Percentiles rank a stretch among this genome's conserved stretches.
Conservation (phyloP, 2,888 invertebrate genomes). For the Caenorhabditis drosophilae region DNA sequence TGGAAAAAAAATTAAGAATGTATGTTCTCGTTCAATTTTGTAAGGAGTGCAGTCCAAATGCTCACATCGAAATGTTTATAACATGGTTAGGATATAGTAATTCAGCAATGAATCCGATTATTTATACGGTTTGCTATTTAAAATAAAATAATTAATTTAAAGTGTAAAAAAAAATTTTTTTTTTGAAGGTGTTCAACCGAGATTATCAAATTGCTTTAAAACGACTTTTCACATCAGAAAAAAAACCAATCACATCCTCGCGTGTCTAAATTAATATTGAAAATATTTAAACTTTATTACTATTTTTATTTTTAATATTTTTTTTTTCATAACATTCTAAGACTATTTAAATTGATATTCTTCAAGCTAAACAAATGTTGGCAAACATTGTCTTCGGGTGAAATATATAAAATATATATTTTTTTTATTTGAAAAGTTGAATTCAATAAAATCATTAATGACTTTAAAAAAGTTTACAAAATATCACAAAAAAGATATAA, state of each 20-base stretch:
- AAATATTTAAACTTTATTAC: no score
- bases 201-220: conserved; percentile 69
- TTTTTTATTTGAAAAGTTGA: no score
- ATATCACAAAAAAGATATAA: no score
- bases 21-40: conserved; percentile 68
- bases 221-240: conserved; percentile 60
- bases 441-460: no score
- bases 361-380: no score
- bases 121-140: conserved; percentile 69
- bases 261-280: conserved; percentile 28
- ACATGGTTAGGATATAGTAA: conserved; percentile 68
- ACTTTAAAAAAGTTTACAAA: no score
- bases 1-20: conserved; percentile 55
- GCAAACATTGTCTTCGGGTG: no score
- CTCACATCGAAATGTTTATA: conserved; percentile 69
- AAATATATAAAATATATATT: no score
- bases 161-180: background rate
- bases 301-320: no score
- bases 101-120: conserved; percentile 69
- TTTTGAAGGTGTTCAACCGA: conserved; percentile 66
- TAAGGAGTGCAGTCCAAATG: conserved; percentile 58
- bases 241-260: conserved; percentile 28
- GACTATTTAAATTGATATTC: no score
- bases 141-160: background rate
- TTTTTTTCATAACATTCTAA: no score